Conservation (phyloP, 2,888 invertebrate species). For the Autographa pulchrina region DNA sequence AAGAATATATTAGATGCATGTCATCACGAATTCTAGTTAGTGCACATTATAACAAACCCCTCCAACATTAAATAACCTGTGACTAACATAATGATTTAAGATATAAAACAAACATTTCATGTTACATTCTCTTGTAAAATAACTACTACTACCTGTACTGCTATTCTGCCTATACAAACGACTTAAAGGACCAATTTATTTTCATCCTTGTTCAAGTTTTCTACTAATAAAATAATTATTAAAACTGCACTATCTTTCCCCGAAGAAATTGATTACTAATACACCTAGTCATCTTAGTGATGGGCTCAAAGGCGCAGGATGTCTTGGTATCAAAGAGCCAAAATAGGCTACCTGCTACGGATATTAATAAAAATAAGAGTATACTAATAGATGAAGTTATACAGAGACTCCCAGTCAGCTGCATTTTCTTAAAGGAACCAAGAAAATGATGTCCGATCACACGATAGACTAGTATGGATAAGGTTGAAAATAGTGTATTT, state of each 20-base stretch:
- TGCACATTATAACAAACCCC: too few species aligned
- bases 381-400: slow-evolving; percentile 85
- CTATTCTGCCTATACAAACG: not conserved
- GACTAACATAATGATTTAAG: too few species aligned
- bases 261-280: slow-evolving; percentile 39
- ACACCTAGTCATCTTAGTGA: slow-evolving; percentile 38
- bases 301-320: slow-evolving; percentile 43
- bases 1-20: too few species aligned
- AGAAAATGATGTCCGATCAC: slow-evolving; percentile 86
- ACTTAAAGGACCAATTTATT: not conserved
- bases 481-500: slow-evolving; percentile 14
- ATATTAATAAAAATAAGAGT: slow-evolving; percentile 86
- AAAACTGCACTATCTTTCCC: not conserved
- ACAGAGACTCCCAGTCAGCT: slow-evolving; percentile 84
- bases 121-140: too few species aligned
- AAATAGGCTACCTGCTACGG: slow-evolving; percentile 71
- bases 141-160: too few species aligned
- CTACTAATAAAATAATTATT: not conserved
- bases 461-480: slow-evolving; percentile 68
- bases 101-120: too few species aligned
- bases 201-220: not conserved
- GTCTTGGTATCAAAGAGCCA: slow-evolving; percentile 70
- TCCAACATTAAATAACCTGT: too few species aligned
- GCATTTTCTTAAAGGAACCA: slow-evolving; percentile 88
- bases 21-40: too few species aligned